These are phyloP conservation scores for Mesoclemmys tuberculata DNA, from an alignment of 2,113 vertebrate genomes.

Conservation along the genomic window DNA sequence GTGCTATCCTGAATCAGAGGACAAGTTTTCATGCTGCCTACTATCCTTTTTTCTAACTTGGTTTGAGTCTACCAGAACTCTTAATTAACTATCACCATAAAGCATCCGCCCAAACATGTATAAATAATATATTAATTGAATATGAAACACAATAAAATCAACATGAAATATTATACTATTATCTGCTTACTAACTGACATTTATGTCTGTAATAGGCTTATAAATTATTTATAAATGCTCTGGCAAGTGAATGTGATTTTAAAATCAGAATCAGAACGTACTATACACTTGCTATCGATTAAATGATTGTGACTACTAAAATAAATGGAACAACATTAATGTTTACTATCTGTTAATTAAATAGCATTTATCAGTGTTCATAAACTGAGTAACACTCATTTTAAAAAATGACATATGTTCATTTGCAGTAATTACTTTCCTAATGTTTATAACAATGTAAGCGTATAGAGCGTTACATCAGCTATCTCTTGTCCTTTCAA, in stretches of 20 bases:
- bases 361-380: not conserved
- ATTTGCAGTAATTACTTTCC: not conserved
- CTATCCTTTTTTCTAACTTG: not conserved
- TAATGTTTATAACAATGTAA: not conserved
- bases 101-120: not conserved
- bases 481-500: not conserved
- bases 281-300: not conserved
- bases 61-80: not conserved
- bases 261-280: not conserved
- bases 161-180: not conserved
- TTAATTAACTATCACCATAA: not conserved
- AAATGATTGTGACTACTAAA: not conserved
- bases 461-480: not conserved
- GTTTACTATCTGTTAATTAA: not conserved
- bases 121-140: slow-evolving; percentile 6
- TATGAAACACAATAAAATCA: slow-evolving; percentile 23
- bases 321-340: not conserved
- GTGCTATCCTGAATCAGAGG: not conserved
- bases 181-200: slow-evolving; percentile 6
- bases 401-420: not conserved
- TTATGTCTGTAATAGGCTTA: not conserved
- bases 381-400: not conserved
- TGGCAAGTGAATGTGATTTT: not conserved
- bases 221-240: not conserved
- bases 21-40: not conserved